Conservation (phyloP, 1,140 invertebrate species). For the Lucilia sericata region DNA sequence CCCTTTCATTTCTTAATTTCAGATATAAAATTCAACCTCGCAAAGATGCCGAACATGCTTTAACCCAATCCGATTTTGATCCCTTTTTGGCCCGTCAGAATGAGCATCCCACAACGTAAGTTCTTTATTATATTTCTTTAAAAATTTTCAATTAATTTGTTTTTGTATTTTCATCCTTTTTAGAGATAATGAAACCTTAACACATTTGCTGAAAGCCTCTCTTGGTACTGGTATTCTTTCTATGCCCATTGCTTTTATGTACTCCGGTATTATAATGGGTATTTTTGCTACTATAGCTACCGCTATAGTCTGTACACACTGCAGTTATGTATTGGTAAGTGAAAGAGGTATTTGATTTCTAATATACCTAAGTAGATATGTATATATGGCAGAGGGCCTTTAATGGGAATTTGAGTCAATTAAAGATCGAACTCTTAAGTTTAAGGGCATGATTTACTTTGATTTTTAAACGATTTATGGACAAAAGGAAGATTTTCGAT, state of each 20-base stretch:
- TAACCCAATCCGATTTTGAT: constrained; percentile 73
- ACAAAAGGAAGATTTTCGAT: too few species aligned
- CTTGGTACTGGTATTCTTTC: constrained; percentile 92
- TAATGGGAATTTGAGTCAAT: too few species aligned
- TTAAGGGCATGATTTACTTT: too few species aligned
- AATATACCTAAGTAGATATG: too few species aligned
- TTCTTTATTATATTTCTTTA: constrained; percentile 66
- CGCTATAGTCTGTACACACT: constrained; percentile 87
- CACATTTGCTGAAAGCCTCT: constrained; percentile 88
- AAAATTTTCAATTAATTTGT: not conserved
- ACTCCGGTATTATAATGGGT: constrained; percentile 82
- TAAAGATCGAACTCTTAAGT: too few species aligned
- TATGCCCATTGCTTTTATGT: constrained; percentile 88
- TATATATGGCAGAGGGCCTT: too few species aligned
- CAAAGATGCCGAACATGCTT: constrained; percentile 70
- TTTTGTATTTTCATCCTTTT: constrained; percentile 48
- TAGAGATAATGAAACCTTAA: constrained; percentile 86
- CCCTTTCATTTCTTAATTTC: constrained; percentile 55
- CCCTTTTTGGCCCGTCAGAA: constrained; percentile 79
- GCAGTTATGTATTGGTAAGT: constrained; percentile 86
- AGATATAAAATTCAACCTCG: constrained; percentile 75
- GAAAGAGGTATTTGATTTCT: not conserved
- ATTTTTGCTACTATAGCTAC: constrained; percentile 83
- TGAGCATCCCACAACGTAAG: constrained; percentile 86
- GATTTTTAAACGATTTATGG: too few species aligned